Evolutionary conservation across 2,888 invertebrate genomes (phyloP).

Genomic region (Drosophila kanekoi): DNA sequence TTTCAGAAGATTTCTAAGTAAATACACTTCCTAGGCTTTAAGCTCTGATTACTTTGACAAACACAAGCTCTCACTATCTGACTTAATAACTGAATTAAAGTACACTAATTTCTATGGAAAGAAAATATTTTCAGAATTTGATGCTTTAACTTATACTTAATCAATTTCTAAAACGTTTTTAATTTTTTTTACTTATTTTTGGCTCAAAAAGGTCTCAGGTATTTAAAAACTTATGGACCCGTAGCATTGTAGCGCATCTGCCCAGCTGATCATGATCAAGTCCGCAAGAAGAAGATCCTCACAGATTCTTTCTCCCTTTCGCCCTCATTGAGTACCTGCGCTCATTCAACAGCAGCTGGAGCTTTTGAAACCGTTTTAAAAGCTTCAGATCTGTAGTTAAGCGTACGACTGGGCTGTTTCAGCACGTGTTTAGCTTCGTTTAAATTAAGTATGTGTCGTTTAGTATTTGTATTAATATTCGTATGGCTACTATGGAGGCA

Average conservation of each 20-base stretch:
- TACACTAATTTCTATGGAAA: too few relatives aligned
- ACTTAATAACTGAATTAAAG: too few relatives aligned
- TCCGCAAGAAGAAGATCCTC: neutral
- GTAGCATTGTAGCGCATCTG: neutral
- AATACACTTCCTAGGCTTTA: neutral
- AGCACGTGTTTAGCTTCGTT: slow-evolving; percentile 56
- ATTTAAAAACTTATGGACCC: neutral
- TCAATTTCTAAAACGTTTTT: too few relatives aligned
- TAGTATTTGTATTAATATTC: slow-evolving; percentile 58
- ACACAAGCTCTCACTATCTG: too few relatives aligned
- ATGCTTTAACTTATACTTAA: too few relatives aligned
- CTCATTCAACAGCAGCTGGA: neutral
- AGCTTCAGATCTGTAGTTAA: slow-evolving; percentile 18
- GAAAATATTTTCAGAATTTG: too few relatives aligned
- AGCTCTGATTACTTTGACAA: neutral
- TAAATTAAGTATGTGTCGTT: slow-evolving; percentile 50
- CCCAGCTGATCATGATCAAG: slow-evolving; percentile 3
- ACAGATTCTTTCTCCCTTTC: neutral
- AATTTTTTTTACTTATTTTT: too few relatives aligned
- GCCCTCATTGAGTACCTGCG: neutral
- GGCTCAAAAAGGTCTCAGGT: too few relatives aligned
- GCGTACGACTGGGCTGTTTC: neutral
- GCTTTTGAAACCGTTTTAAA: slow-evolving; percentile 50
- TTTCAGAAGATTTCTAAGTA: neutral
- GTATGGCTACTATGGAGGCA: slow-evolving; percentile 14